These are phyloP conservation scores for Contarinia nasturtii DNA, from an alignment of 1,140 invertebrate species.

Conservation along the genomic window DNA sequence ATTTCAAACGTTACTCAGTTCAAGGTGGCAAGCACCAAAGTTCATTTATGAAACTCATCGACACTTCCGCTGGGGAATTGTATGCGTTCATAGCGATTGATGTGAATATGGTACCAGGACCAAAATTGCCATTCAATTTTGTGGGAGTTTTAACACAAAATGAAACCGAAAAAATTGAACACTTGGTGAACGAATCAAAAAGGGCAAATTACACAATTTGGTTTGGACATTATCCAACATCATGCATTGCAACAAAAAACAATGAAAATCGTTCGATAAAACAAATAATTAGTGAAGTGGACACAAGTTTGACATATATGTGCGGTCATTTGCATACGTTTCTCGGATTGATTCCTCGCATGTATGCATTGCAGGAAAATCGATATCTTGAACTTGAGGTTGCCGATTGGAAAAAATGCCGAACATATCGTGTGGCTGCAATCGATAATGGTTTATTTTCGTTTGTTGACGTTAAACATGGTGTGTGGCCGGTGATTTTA, in stretches of 20 bases:
- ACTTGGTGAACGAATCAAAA: constrained; percentile 28
- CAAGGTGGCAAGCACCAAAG: constrained; percentile 48
- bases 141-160: constrained; percentile 50
- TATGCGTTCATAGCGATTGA: constrained; percentile 77
- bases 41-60: constrained; percentile 49
- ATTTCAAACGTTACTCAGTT: constrained; percentile 60
- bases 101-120: constrained; percentile 67
- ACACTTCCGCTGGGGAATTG: constrained; percentile 26
- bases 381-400: constrained; percentile 82
- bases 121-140: constrained; percentile 81
- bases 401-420: constrained; percentile 84
- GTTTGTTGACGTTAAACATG: constrained; percentile 59
- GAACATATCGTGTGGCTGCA: constrained; percentile 61
- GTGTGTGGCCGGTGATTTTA: constrained; percentile 62
- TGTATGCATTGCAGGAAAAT: constrained; percentile 70
- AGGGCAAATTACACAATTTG: constrained; percentile 43
- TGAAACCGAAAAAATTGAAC: constrained; percentile 32
- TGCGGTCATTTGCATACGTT: constrained; percentile 84
- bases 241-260: constrained; percentile 51
- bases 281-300: constrained; percentile 30
- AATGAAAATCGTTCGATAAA: constrained; percentile 30
- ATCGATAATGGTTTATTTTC: constrained; percentile 80
- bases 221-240: constrained; percentile 90
- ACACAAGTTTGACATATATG: constrained; percentile 41
- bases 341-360: constrained; percentile 53